These are phyloP conservation scores for Drusus annulatus DNA, from an alignment of 1,140 invertebrate genomes.

Conservation along the genomic window DNA sequence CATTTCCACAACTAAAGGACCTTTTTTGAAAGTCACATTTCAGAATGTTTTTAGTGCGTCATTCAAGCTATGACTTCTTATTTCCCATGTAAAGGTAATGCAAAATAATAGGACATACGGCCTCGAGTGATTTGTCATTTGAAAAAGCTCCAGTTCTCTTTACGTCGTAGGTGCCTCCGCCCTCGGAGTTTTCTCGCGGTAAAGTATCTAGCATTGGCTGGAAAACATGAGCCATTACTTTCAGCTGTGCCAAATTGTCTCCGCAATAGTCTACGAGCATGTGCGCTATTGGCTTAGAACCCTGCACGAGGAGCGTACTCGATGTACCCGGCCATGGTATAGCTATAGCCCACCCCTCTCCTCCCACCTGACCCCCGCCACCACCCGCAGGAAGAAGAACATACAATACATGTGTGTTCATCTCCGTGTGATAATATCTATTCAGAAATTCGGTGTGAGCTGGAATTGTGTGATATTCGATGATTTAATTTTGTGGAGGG, in stretches of 20 bases:
- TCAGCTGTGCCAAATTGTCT: constrained; percentile 58
- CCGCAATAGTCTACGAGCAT: constrained; percentile 42
- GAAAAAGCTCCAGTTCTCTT: constrained; percentile 19
- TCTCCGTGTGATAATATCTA: not conserved
- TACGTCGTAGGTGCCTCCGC: not conserved
- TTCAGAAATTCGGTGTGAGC: constrained; percentile 1
- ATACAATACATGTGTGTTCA: not conserved
- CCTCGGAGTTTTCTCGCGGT: not conserved
- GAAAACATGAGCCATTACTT: constrained; percentile 54
- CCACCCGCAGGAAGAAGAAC: no score
- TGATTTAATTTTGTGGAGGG: constrained; percentile 2
- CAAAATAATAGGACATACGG: constrained; percentile 1
- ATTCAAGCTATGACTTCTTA: not conserved
- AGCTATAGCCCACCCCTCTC: no score
- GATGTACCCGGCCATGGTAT: no score
- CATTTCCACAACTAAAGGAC: not conserved
- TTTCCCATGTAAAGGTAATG: constrained; percentile 14
- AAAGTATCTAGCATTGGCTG: constrained; percentile 28
- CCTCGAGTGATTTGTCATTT: constrained; percentile 7
- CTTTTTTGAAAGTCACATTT: not conserved
- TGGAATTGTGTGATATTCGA: not conserved
- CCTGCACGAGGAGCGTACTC: constrained; percentile 3
- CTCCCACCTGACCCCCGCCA: no score
- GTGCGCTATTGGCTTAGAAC: constrained; percentile 35
- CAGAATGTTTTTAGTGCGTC: not conserved